These are phyloP conservation scores for Miltochrista miniata DNA, from an alignment of 2,888 invertebrate genomes.

Conservation along the genomic window DNA sequence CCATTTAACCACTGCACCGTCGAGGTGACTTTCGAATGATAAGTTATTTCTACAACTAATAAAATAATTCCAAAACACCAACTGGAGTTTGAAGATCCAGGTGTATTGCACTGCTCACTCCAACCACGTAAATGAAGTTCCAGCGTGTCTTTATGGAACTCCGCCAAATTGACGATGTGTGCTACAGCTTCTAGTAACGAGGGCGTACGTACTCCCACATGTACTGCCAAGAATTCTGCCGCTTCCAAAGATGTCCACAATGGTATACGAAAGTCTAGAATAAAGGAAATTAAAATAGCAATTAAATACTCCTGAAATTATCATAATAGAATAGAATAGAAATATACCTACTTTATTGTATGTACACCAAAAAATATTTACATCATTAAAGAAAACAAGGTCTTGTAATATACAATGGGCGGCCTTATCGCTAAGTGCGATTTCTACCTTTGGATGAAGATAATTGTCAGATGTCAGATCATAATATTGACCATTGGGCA, in stretches of 20 bases:
- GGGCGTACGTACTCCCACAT: constrained; percentile 31
- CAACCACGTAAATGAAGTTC: constrained; percentile 25
- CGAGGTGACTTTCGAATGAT: not conserved
- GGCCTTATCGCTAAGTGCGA: no score
- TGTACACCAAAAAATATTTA: no score
- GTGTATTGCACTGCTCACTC: constrained; percentile 8
- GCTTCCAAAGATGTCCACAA: constrained; percentile 57
- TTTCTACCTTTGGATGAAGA: no score
- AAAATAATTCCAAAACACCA: not conserved
- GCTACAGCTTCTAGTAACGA: constrained; percentile 24
- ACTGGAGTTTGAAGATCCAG: constrained; percentile 10
- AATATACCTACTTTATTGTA: no score
- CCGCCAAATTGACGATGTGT: constrained; percentile 42
- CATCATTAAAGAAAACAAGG: no score
- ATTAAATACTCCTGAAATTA: no score
- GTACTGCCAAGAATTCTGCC: constrained; percentile 44
- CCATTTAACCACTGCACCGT: no score
- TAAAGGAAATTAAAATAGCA: not conserved
- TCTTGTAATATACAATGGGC: no score
- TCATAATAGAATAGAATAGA: no score
- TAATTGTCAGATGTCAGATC: no score
- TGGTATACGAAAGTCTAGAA: constrained; percentile 54
- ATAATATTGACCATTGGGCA: no score
- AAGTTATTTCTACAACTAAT: not conserved
- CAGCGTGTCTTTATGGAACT: constrained; percentile 43